Base-by-base conservation (phyloP, 2,888 invertebrate species). In the Leptopilina syphax region DNA sequence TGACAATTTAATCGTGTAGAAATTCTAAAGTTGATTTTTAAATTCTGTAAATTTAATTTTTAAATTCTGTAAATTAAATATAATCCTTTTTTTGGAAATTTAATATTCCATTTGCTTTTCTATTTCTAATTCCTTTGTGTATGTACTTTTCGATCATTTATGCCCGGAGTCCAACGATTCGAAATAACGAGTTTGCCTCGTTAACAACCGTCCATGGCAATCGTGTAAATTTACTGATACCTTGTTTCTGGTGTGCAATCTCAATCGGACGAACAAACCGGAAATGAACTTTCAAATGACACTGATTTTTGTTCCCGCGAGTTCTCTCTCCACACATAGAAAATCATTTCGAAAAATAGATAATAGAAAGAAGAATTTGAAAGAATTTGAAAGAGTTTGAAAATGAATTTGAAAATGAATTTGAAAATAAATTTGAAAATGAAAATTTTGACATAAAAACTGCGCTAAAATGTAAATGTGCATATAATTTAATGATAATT, bases 181-280 rank as follows among this genome's bases (percentile, higher is more conserved):
- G 73, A n/a, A 73, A 73, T 73, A 73, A 60, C 73, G 73, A 73
- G 57, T 73, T 54, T 73, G 57, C n/a, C 50, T 73, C 73, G 34
- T 73, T 41, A 57, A 73, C 34, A 34, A 54, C 70, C 27, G 13
- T 73, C 57, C n/a, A 8, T 57, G 34, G 54, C 73, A 57, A 57
- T 34, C 73, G 18, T 73, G 73, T 73, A 57, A 57, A 73, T 73
- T 73, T 41, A 57, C 73, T 57, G 73, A 73, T 57, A 73, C 57
- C 57, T 13, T 57, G 57, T 73, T n/a, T 57, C n/a, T 47, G 34
- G 18, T 41, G 18, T 41, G 24, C 57, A 54, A 34, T 73, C 27
- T 9, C n/a, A 34, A 73, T 47, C 34, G 34, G 13, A 73, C 54
- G 54, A 54, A 54, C 54, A 70, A 70, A 73, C 70, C 73, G 57